Evolutionary conservation across 2,797 vertebrate species (phyloP).

Genomic region (Anolis apletophallus): DNA sequence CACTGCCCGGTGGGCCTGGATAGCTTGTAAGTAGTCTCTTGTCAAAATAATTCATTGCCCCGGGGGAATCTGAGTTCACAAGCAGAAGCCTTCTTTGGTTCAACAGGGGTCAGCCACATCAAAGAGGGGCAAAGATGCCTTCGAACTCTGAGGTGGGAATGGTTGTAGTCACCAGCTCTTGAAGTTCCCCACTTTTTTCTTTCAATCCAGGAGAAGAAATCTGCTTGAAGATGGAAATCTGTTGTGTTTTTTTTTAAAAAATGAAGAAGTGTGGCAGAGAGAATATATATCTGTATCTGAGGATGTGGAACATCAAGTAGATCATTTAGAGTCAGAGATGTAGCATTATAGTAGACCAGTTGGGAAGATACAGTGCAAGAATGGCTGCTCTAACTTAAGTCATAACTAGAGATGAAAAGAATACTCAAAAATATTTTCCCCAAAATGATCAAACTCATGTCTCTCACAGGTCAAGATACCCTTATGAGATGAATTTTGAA

Average conservation of each 20-base stretch:
- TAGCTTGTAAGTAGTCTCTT: slow-evolving; percentile 55
- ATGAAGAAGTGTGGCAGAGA: slow-evolving; percentile 30
- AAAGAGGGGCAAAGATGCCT: slow-evolving; percentile 52
- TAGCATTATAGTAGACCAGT: too few relatives aligned
- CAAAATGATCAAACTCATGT: too few relatives aligned
- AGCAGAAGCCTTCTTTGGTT: slow-evolving; percentile 46
- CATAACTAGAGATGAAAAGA: too few relatives aligned
- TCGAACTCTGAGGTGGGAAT: slow-evolving; percentile 36
- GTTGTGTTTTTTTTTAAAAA: not conserved
- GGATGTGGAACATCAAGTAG: not conserved
- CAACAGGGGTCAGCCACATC: slow-evolving; percentile 67
- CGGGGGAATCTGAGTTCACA: slow-evolving; percentile 55
- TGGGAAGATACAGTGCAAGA: too few relatives aligned
- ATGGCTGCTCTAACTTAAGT: too few relatives aligned
- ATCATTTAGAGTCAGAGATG: not conserved
- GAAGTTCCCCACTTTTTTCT: slow-evolving; percentile 48
- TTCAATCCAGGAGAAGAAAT: slow-evolving; percentile 12
- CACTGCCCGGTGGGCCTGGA: slow-evolving; percentile 7
- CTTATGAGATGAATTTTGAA: too few relatives aligned
- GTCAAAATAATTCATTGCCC: slow-evolving; percentile 64
- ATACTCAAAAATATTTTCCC: too few relatives aligned
- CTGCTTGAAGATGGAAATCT: slow-evolving; percentile 47
- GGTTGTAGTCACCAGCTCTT: slow-evolving; percentile 40
- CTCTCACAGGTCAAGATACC: too few relatives aligned
- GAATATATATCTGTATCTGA: too few relatives aligned